These are phyloP conservation scores for Platycheirus albimanus DNA, from an alignment of 2,888 invertebrate genomes.

Conservation along the genomic window DNA sequence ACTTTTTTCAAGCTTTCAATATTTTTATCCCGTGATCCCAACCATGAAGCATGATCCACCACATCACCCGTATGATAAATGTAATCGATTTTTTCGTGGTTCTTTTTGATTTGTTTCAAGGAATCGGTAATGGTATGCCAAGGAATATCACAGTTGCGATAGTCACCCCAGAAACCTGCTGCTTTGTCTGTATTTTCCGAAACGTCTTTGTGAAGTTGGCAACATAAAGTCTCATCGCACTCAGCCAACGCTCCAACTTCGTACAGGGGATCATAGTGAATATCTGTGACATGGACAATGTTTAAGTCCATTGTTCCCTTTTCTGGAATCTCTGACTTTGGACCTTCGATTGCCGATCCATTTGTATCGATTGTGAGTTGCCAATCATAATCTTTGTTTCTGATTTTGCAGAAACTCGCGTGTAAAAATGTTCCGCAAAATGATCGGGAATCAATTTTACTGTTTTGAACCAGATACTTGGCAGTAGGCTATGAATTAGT, in stretches of 20 bases:
- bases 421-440: conserved; percentile 80
- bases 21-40: conserved; percentile 88
- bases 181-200: conserved; percentile 77
- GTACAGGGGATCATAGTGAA: conserved; percentile 91
- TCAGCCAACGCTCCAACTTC: conserved; percentile 86
- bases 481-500: too few species aligned
- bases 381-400: conserved; percentile 77
- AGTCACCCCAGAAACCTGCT: conserved; percentile 93
- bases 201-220: conserved; percentile 83
- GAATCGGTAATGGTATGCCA: conserved; percentile 87
- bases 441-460: conserved; percentile 83
- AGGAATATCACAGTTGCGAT: conserved; percentile 90
- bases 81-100: conserved; percentile 86
- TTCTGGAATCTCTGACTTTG: conserved; percentile 77
- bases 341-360: conserved; percentile 62
- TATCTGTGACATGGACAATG: conserved; percentile 83
- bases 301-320: conserved; percentile 75
- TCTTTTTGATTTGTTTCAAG: conserved; percentile 85
- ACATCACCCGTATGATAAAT: conserved; percentile 94
- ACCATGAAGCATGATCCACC: conserved; percentile 94
- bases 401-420: conserved; percentile 76
- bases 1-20: conserved; percentile 84
- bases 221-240: conserved; percentile 91
- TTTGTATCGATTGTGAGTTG: conserved; percentile 73
- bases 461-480: conserved; percentile 84